Percentiles rank a stretch among this genome's conserved stretches.
Evolutionary conservation across 1,140 invertebrate genomes (phyloP).

Genomic region (Calephelis virginiensis): DNA sequence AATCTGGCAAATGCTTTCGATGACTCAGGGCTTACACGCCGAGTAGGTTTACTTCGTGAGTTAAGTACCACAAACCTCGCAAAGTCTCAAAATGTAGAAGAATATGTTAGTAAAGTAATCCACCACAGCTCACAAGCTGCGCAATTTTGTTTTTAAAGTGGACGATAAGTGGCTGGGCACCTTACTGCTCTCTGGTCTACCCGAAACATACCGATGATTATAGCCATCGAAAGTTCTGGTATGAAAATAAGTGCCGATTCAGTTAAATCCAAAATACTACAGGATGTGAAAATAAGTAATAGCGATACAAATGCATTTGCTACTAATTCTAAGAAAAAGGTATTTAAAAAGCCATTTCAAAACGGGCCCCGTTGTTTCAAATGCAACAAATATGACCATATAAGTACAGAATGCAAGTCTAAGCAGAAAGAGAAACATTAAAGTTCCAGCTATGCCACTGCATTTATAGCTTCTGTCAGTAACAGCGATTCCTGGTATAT

Average conservation of each 20-base stretch:
- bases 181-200: slow-evolving; percentile 7
- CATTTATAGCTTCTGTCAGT: neutral
- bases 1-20: too few relatives aligned
- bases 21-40: neutral
- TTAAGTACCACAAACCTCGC: neutral
- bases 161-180: slow-evolving; percentile 21
- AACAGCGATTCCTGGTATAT: slow-evolving; percentile 6
- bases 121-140: too few relatives aligned
- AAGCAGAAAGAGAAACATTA: slow-evolving; percentile 5
- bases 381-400: slow-evolving; percentile 10
- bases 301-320: neutral
- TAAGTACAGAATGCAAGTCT: slow-evolving; percentile 8
- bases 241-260: too few relatives aligned
- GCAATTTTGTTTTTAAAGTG: neutral
- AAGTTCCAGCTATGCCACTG: slow-evolving; percentile 1
- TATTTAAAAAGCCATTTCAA: neutral
- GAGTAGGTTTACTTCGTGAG: neutral
- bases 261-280: slow-evolving; percentile 11
- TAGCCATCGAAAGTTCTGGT: slow-evolving; percentile 11
- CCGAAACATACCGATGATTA: slow-evolving; percentile 19
- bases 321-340: neutral
- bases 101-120: slow-evolving; percentile 21
- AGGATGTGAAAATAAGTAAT: slow-evolving; percentile 11
- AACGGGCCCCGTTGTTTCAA: slow-evolving; percentile 7
- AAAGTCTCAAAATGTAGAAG: slow-evolving; percentile 17